Evolutionary conservation across 2,797 vertebrate genomes (phyloP).

Genomic region (Sebastes diploproa): DNA sequence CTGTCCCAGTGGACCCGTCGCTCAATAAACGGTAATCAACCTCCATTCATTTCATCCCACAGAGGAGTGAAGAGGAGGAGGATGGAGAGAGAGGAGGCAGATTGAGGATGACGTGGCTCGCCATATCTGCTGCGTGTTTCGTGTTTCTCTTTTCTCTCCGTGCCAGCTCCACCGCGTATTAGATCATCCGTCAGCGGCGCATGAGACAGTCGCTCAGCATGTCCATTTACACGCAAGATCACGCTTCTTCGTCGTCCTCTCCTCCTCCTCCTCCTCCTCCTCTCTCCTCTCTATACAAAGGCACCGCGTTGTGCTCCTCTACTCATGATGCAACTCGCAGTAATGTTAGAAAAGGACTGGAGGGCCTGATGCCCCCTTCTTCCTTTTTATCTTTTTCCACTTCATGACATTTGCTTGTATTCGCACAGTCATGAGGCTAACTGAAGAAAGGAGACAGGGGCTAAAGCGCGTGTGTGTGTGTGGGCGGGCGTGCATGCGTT

Average conservation of each 20-base stretch:
- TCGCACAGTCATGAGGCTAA: conserved; percentile 28
- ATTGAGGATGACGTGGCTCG: conserved; percentile 27
- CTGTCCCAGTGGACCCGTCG: conserved; percentile 39
- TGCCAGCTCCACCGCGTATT: conserved; percentile 19
- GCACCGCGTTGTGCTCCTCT: conserved; percentile 40
- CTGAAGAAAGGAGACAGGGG: not conserved
- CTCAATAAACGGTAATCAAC: conserved; percentile 61
- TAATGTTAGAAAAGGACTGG: conserved; percentile 54
- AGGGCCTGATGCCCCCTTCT: conserved; percentile 35
- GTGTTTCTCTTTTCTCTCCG: not conserved
- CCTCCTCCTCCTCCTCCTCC: not conserved
- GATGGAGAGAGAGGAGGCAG: not conserved
- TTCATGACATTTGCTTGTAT: conserved; percentile 44
- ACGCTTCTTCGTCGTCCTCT: conserved; percentile 22
- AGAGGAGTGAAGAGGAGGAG: not conserved
- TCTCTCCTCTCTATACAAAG: conserved; percentile 14
- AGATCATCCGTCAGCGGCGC: conserved; percentile 45
- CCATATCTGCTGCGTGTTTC: not conserved
- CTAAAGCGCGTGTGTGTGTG: not conserved
- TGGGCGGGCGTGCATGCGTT: not conserved
- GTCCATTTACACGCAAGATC: conserved; percentile 54
- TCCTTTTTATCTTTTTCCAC: conserved; percentile 44
- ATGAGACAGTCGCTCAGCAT: conserved; percentile 50
- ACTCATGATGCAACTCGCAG: conserved; percentile 72
- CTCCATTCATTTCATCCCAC: conserved; percentile 37